These are phyloP conservation scores for cattle (Bos taurus) DNA, from an alignment of 2,113 vertebrate species.

Conservation along the genomic window DNA sequence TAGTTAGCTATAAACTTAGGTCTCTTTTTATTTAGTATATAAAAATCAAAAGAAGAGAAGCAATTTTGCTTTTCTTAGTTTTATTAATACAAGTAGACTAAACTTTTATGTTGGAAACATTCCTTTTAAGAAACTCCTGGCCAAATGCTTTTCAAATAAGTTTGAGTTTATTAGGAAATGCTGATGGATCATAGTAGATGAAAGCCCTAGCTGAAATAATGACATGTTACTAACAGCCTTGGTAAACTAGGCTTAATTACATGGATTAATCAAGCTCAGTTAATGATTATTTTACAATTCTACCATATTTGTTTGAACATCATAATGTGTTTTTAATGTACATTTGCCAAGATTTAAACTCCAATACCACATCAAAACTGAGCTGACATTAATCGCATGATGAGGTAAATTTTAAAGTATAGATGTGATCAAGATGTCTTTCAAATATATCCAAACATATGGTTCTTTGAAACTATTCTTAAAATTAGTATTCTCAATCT, in stretches of 20 bases:
- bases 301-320: slow-evolving; percentile 32
- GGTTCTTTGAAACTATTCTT: slow-evolving; percentile 8
- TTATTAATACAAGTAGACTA: background rate
- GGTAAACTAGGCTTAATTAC: slow-evolving; percentile 28
- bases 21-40: background rate
- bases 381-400: slow-evolving; percentile 7
- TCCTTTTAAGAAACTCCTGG: slow-evolving; percentile 28
- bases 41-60: background rate
- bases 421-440: slow-evolving; percentile 27
- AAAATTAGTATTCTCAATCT: background rate
- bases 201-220: background rate
- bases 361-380: background rate
- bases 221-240: background rate
- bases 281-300: slow-evolving; percentile 36
- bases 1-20: background rate
- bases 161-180: slow-evolving; percentile 33
- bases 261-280: background rate
- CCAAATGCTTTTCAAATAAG: background rate
- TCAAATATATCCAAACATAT: slow-evolving; percentile 52
- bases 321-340: slow-evolving; percentile 28
- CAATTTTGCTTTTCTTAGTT: background rate
- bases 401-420: slow-evolving; percentile 8
- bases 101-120: background rate
- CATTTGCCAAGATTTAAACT: slow-evolving; percentile 48
- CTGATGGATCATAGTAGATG: slow-evolving; percentile 9